Evolutionary conservation across 2,113 vertebrate genomes (phyloP), one percentile per base, ranked within the genome.

Genomic region (Passer domesticus): DNA sequence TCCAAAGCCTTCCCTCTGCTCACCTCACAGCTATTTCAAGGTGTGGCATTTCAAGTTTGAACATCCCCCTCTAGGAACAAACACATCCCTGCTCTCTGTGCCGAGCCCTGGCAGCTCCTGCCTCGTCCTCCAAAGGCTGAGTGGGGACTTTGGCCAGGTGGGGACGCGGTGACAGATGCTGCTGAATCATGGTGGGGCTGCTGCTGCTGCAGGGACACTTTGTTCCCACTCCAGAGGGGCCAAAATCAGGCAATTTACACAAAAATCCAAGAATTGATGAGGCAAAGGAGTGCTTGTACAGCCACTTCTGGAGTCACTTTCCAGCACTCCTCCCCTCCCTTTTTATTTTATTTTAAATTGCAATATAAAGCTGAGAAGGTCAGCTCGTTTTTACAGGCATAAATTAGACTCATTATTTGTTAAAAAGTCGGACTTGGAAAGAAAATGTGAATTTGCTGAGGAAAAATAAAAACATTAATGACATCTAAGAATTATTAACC

Each of bases 381-480:
- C 81, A 90, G 59, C 33, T 47, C 10, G 15, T 60, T 59, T 47
- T 37, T 19, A 2, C 15, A 33, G 25, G 41, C 83, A 79, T 79
- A 89, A 91, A 53, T 92, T 56, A 66, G 41, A 33, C 11, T 95
- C 70, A 19, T 85, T 93, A 73, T 87, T 69, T 79, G 74, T 83
- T 87, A n/a, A 72, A 67, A 83, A 78, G 62, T 53, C 46, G 2
- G 70, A 22, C 46, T 91, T 24, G 53, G 76, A 59, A 73, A 66
- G 52, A 79, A 92, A 85, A 94, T 7, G 30, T 43, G 66, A 64
- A 68, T 82, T 94, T 91, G 53, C 74, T 2, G 4, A 83, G 50
- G 56, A 83, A 90, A 94, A 83, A 92, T 58, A 83, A 94, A 93
- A 93, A 33, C 87, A 87, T 69, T 83, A 85, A 91, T 86, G 81